These are phyloP conservation scores for Heterodera schachtii DNA, from an alignment of 1,140 invertebrate genomes.

Conservation along the genomic window DNA sequence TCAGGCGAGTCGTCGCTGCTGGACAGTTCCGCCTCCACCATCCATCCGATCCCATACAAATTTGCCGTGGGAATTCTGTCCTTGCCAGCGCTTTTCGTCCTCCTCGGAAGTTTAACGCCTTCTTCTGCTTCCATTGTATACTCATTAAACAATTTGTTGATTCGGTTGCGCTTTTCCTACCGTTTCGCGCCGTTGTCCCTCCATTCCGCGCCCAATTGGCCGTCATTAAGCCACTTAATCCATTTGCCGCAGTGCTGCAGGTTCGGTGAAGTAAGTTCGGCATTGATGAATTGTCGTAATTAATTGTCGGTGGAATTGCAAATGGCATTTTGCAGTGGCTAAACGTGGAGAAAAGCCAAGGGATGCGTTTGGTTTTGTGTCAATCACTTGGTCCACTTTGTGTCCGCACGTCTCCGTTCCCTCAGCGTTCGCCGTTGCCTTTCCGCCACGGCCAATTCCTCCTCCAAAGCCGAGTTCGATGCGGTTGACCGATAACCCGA, in stretches of 20 bases:
- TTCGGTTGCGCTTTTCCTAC: not conserved
- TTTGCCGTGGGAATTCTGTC: constrained; percentile 3
- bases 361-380: not conserved
- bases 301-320: not conserved
- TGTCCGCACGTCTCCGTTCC: constrained; percentile 1
- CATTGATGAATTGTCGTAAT: constrained; percentile 5
- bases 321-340: not conserved
- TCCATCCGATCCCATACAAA: constrained; percentile 29
- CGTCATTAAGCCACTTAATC: not conserved
- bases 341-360: not conserved
- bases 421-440: not conserved
- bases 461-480: constrained; percentile 22
- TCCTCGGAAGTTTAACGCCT: not conserved
- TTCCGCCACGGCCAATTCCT: constrained; percentile 19
- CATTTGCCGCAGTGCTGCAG: constrained; percentile 26
- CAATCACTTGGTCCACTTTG: not conserved
- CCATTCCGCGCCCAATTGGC: not conserved
- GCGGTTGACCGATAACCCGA: constrained; percentile 26
- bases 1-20: constrained; percentile 18
- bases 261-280: constrained; percentile 22
- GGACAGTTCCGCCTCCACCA: constrained; percentile 29
- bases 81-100: constrained; percentile 18
- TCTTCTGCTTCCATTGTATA: not conserved
- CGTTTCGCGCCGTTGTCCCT: not conserved
- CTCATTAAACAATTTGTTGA: not conserved